A percentile compares a stretch with the other conserved stretches of the same genome.
phyloP scores from a whole-genome alignment of 2,113 vertebrate genomes.

The Colius striatus region DNA sequence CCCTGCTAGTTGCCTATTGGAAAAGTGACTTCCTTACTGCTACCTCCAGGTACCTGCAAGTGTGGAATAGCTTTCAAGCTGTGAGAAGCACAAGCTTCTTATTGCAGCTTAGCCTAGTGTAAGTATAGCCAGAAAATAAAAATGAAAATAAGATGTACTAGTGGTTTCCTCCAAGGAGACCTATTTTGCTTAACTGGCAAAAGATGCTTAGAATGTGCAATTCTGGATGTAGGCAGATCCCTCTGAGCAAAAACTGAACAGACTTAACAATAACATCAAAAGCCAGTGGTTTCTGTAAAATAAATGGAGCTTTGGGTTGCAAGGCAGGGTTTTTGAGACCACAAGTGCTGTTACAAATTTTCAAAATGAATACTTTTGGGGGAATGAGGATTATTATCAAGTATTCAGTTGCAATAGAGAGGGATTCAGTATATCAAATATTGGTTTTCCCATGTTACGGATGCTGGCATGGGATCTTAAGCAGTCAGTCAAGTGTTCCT shows the following conservation, averaged over 20 bases:
- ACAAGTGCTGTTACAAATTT: slow-evolving; percentile 24
- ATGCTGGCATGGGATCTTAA: slow-evolving; percentile 7
- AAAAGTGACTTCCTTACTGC: neutral
- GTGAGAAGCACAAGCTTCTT: neutral
- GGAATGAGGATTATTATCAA: slow-evolving; percentile 8
- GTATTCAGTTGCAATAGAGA: slow-evolving; percentile 9
- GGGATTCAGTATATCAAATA: slow-evolving; percentile 17
- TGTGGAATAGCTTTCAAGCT: neutral
- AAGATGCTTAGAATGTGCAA: neutral
- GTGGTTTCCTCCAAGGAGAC: neutral
- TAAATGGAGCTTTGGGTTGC: slow-evolving; percentile 19
- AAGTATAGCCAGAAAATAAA: neutral
- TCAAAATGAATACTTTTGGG: slow-evolving; percentile 25
- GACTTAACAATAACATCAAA: neutral
- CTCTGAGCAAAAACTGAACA: neutral
- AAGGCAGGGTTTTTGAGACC: slow-evolving; percentile 3
- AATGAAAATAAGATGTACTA: neutral
- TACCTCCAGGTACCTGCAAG: neutral
- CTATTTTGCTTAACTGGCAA: neutral
- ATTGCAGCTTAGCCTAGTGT: neutral
- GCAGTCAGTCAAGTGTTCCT: slow-evolving; percentile 40
- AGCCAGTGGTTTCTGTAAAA: slow-evolving; percentile 5
- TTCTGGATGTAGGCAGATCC: neutral
- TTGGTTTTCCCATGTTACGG: slow-evolving; percentile 14
- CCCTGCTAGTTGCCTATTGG: neutral